Conservation (phyloP, 2,797 vertebrate species). For the Hipposideros larvatus region DNA sequence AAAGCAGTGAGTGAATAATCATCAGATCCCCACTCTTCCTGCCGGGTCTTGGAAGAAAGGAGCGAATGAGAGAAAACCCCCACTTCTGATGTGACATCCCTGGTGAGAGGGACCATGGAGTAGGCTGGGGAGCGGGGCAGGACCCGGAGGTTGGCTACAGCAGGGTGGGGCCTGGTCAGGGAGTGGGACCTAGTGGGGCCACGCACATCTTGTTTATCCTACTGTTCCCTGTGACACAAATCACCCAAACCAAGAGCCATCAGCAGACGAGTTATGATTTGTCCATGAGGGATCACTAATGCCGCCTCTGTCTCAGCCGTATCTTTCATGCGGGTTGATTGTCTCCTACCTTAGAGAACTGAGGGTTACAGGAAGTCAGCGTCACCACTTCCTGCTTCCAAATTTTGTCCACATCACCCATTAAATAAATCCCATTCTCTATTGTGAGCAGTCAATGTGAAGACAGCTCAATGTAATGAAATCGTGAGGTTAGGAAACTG, state of each 20-base stretch:
- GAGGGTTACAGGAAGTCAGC: background rate
- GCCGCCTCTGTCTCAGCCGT: background rate
- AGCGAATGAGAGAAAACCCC: background rate
- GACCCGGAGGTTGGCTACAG: background rate
- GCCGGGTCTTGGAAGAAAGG: conserved; percentile 13
- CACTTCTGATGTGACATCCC: background rate
- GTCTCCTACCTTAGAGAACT: background rate
- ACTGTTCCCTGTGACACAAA: background rate
- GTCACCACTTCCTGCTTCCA: background rate
- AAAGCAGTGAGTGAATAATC: background rate
- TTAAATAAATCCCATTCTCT: background rate
- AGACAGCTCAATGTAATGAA: background rate
- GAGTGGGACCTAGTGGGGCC: background rate
- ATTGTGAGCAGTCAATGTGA: background rate
- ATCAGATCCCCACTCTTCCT: background rate
- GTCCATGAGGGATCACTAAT: background rate
- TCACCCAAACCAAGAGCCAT: background rate
- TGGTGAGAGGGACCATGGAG: background rate
- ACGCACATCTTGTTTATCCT: background rate
- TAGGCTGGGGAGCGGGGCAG: background rate
- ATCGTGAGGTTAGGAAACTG: background rate
- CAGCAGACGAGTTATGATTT: background rate
- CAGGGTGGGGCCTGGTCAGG: background rate
- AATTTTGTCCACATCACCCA: background rate
- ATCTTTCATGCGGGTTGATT: background rate